Percentiles rank a stretch among this genome's conserved stretches.
These are phyloP conservation scores for Xestobium rufovillosum DNA, from an alignment of 2,888 invertebrate genomes.

Conservation along the genomic window DNA sequence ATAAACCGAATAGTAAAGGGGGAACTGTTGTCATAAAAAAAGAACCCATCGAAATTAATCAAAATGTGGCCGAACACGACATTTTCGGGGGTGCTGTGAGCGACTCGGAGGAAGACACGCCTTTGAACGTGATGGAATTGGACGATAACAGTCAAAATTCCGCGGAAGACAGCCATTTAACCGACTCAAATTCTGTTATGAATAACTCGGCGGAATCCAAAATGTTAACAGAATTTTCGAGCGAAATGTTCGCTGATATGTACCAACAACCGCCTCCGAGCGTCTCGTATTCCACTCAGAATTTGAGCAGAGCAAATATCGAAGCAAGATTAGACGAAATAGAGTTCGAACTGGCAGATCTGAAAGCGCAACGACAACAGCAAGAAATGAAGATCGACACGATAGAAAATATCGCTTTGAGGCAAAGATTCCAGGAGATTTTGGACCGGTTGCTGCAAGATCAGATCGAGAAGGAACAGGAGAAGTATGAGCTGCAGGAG, in stretches of 20 bases:
- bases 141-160: conserved; percentile 73
- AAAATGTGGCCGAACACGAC: conserved; percentile 61
- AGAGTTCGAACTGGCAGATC: conserved; percentile 64
- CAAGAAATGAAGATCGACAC: conserved; percentile 78
- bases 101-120: conserved; percentile 74
- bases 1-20: conserved; percentile 44
- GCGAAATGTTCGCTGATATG: conserved; percentile 50
- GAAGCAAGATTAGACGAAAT: conserved; percentile 61
- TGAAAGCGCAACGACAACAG: conserved; percentile 64
- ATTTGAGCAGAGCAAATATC: conserved; percentile 33
- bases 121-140: conserved; percentile 64
- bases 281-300: conserved; percentile 30
- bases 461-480: conserved; percentile 71
- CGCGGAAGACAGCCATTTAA: conserved; percentile 64
- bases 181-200: conserved; percentile 59
- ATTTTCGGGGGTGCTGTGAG: conserved; percentile 91
- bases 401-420: conserved; percentile 75
- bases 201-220: conserved; percentile 38
- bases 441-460: conserved; percentile 73
- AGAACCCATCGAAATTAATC: conserved; percentile 35
- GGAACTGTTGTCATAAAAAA: conserved; percentile 40
- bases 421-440: conserved; percentile 70
- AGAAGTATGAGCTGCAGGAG: conserved; percentile 41
- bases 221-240: conserved; percentile 54
- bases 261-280: conserved; percentile 33